Percentiles rank a stretch among this genome's conserved stretches.
Evolutionary conservation across 2,113 vertebrate genomes (phyloP).

Genomic region (Willisornis vidua): DNA sequence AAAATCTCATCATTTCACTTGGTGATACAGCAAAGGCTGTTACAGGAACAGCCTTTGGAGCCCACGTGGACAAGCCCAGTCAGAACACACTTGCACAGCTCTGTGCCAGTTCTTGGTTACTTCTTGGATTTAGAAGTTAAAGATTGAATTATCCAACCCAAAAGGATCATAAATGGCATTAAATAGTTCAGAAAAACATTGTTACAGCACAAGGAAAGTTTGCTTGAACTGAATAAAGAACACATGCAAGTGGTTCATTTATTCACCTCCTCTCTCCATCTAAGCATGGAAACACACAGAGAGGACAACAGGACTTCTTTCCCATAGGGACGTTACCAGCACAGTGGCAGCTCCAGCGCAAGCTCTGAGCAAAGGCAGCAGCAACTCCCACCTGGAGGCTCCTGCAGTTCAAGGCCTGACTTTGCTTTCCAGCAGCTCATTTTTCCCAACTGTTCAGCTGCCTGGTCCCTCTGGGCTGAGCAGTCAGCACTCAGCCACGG

Average conservation of each 20-base stretch:
- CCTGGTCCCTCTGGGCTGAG: background rate
- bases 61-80: background rate
- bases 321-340: background rate
- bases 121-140: background rate
- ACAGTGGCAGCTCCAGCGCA: background rate
- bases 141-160: background rate
- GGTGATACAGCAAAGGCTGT: background rate
- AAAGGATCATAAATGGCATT: background rate
- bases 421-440: constrained; percentile 7
- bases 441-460: background rate
- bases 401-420: background rate
- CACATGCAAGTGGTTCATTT: accelerated
- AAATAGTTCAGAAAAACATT: background rate
- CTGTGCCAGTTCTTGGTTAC: too few species aligned
- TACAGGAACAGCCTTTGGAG: background rate
- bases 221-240: background rate
- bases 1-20: background rate
- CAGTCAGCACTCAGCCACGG: background rate
- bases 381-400: background rate
- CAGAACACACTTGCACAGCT: background rate
- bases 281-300: background rate
- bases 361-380: background rate
- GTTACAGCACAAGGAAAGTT: background rate
- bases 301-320: background rate
- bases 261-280: background rate